Evolutionary conservation across 2,113 vertebrate species (phyloP).

Genomic region (Sinocyclocheilus anophthalmus): DNA sequence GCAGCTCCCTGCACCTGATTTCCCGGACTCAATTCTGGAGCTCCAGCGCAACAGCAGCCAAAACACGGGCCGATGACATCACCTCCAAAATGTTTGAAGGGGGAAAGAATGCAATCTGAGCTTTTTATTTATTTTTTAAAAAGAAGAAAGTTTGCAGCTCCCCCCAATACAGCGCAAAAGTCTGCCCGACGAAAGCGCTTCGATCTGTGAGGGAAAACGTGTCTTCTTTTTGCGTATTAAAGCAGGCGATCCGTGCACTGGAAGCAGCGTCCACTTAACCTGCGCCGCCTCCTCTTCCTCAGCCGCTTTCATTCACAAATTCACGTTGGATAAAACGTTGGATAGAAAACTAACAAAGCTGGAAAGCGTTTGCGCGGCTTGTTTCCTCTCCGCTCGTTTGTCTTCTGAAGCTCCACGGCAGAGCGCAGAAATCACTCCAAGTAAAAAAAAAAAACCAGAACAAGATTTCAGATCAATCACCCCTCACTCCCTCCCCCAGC

Average conservation of each 20-base stretch:
- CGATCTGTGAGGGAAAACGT: conserved; percentile 34
- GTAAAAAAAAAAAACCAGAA: conserved; percentile 68
- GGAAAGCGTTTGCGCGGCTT: too few relatives aligned
- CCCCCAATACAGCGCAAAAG: conserved; percentile 50
- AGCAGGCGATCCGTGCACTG: too few relatives aligned
- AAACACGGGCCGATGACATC: conserved; percentile 79
- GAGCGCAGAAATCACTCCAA: conserved; percentile 77
- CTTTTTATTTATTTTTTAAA: conserved; percentile 76
- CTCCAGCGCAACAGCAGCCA: conserved; percentile 75
- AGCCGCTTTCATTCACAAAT: too few relatives aligned
- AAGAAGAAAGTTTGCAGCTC: conserved; percentile 74
- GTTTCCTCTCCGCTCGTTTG: too few relatives aligned
- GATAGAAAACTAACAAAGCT: too few relatives aligned
- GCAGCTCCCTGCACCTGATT: conserved; percentile 80
- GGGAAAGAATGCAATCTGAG: conserved; percentile 75
- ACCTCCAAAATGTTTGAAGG: conserved; percentile 76
- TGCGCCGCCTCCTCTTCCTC: too few relatives aligned
- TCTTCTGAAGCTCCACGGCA: conserved; percentile 62
- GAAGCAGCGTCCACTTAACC: too few relatives aligned
- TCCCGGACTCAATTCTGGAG: conserved; percentile 71
- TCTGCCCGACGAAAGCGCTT: conserved; percentile 54
- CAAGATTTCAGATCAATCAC: conserved; percentile 81
- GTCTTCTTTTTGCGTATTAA: conserved; percentile 44
- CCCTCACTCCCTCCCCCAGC: conserved; percentile 57
- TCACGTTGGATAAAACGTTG: conserved; percentile 34